Evolutionary conservation across 2,888 invertebrate species (phyloP).

Genomic region (Scaptomyza caliginosa): DNA sequence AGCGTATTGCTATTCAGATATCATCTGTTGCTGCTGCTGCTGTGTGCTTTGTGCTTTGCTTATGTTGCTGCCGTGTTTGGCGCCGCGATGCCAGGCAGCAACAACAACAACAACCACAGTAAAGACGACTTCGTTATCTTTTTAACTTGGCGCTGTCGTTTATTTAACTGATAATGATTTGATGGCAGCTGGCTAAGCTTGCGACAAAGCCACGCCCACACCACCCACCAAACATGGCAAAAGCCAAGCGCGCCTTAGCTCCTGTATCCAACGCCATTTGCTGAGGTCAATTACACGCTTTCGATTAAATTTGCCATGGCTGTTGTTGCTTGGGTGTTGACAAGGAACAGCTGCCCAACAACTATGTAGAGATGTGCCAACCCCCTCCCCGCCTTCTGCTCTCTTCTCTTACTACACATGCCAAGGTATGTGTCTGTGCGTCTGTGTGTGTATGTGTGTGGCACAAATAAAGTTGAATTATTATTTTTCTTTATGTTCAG

Average conservation of each 20-base stretch:
- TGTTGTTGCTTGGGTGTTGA: slow-evolving; percentile 61
- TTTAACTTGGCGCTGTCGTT: slow-evolving; percentile 78
- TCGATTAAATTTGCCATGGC: slow-evolving; percentile 76
- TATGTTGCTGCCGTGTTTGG: slow-evolving; percentile 40
- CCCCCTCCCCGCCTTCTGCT: not conserved
- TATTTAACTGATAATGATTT: slow-evolving; percentile 78
- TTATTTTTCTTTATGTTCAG: slow-evolving; percentile 72
- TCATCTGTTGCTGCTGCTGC: slow-evolving; percentile 73
- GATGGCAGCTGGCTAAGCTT: slow-evolving; percentile 78
- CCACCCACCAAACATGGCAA: not conserved
- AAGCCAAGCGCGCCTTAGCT: not conserved
- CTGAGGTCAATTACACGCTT: slow-evolving; percentile 78
- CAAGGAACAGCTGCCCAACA: slow-evolving; percentile 71
- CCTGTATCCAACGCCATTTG: slow-evolving; percentile 63
- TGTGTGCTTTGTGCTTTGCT: slow-evolving; percentile 17
- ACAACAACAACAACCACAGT: slow-evolving; percentile 20
- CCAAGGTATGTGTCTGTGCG: slow-evolving; percentile 65
- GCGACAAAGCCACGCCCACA: slow-evolving; percentile 65
- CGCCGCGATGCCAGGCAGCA: slow-evolving; percentile 22
- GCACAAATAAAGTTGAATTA: slow-evolving; percentile 78
- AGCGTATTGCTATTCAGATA: slow-evolving; percentile 62
- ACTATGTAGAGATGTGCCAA: slow-evolving; percentile 15
- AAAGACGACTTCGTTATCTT: slow-evolving; percentile 71
- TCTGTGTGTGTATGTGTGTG: slow-evolving; percentile 23
- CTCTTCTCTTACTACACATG: slow-evolving; percentile 19